Percentiles rank a stretch among this genome's conserved stretches.
These are phyloP conservation scores for Amblyopsis rosae DNA, from an alignment of 2,113 vertebrate genomes.

Conservation along the genomic window DNA sequence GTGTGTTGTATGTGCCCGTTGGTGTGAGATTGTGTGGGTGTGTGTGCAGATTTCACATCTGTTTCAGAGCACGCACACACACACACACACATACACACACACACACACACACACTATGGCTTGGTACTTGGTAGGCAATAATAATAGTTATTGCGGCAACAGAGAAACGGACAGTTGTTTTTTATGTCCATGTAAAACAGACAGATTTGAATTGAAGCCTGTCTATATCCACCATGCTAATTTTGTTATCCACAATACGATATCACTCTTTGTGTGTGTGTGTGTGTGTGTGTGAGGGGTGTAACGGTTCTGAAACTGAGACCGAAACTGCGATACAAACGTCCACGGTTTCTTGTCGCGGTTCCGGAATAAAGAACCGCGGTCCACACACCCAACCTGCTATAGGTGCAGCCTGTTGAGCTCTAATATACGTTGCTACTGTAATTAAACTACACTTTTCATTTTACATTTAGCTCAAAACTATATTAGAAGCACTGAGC, in stretches of 20 bases:
- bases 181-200: conserved; percentile 44
- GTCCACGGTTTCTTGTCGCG: too few relatives aligned
- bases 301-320: too few relatives aligned
- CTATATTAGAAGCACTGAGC: too few relatives aligned
- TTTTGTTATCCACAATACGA: conserved; percentile 26
- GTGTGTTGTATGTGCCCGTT: conserved; percentile 13
- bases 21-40: conserved; percentile 1
- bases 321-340: too few relatives aligned
- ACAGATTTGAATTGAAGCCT: conserved; percentile 30
- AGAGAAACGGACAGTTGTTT: conserved; percentile 50
- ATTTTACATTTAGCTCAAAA: too few relatives aligned
- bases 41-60: not conserved
- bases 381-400: too few relatives aligned
- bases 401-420: too few relatives aligned
- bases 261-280: conserved; percentile 23
- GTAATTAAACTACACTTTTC: too few relatives aligned
- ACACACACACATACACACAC: not conserved
- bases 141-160: conserved; percentile 36
- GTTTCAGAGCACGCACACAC: not conserved
- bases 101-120: conserved; percentile 5
- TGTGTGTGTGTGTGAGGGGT: too few relatives aligned
- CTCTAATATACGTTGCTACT: too few relatives aligned
- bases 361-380: too few relatives aligned
- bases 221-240: conserved; percentile 27
- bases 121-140: conserved; percentile 42